phyloP scores from a whole-genome alignment of 2,113 vertebrate genomes.

The Ciconia maguari region DNA sequence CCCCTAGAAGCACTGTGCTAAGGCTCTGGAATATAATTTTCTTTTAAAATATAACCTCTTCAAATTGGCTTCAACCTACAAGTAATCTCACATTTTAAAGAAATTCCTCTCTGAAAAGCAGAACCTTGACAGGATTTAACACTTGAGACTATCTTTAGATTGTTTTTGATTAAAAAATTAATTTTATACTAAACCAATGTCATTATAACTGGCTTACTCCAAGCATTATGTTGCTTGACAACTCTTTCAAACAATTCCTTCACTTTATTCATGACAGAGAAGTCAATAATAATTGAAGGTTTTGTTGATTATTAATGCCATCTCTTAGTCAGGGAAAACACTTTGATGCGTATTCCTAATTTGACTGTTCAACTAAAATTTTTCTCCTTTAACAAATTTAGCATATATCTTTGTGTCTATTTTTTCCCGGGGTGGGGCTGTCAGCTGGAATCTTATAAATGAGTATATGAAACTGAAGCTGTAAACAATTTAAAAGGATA shows the following conservation, averaged over 20 bases:
- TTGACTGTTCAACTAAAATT: neutral
- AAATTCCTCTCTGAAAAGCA: slow-evolving; percentile 38
- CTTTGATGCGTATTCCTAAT: neutral
- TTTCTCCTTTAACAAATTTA: slow-evolving; percentile 9
- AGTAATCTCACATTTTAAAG: slow-evolving; percentile 58
- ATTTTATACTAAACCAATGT: slow-evolving; percentile 38
- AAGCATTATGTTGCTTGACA: slow-evolving; percentile 38
- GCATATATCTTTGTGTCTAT: neutral
- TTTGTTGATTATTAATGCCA: slow-evolving; percentile 18
- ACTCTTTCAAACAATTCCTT: slow-evolving; percentile 38
- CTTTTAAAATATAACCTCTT: slow-evolving; percentile 49
- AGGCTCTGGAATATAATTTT: slow-evolving; percentile 27
- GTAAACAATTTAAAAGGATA: neutral
- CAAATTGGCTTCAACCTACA: slow-evolving; percentile 46
- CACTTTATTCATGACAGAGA: neutral
- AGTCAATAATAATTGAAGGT: slow-evolving; percentile 49
- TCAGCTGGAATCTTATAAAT: slow-evolving; percentile 15
- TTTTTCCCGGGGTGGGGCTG: neutral
- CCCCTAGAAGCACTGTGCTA: neutral
- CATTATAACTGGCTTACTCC: slow-evolving; percentile 24
- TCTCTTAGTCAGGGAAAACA: neutral
- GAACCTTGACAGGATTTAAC: slow-evolving; percentile 46
- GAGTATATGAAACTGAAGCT: slow-evolving; percentile 11
- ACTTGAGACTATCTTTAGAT: slow-evolving; percentile 54
- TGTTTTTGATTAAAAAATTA: slow-evolving; percentile 55